Evolutionary conservation across 1,140 invertebrate species (phyloP).

Genomic region (Oncopodura yosiiana): DNA sequence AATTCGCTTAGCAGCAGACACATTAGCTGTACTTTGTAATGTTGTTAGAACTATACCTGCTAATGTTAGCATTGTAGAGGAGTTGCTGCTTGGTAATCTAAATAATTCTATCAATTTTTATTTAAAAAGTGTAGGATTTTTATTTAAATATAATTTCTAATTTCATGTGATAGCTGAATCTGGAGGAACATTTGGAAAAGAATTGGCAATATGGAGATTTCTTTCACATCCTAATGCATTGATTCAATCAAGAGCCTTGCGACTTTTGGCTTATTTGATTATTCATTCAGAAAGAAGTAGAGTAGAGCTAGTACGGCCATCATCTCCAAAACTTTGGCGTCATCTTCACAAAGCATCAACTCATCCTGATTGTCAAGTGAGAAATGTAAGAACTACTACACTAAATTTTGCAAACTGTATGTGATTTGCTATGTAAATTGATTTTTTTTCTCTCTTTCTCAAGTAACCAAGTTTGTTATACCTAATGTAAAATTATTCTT

Average conservation of each 20-base stretch:
- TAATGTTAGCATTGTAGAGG: constrained; percentile 61
- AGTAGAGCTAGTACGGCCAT: constrained; percentile 5
- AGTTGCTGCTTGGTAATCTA: constrained; percentile 49
- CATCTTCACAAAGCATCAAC: not conserved
- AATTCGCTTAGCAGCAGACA: constrained; percentile 50
- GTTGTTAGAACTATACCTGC: constrained; percentile 62
- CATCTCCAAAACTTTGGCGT: constrained; percentile 4
- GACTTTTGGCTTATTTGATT: constrained; percentile 19
- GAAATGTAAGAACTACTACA: no score
- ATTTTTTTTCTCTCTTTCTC: no score
- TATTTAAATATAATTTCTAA: not conserved
- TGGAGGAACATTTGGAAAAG: constrained; percentile 38
- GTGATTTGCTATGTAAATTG: no score
- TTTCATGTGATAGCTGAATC: not conserved
- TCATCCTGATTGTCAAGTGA: no score
- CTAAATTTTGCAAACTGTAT: no score
- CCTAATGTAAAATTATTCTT: no score
- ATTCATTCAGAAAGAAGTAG: constrained; percentile 16
- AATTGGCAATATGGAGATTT: constrained; percentile 45
- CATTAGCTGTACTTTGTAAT: constrained; percentile 60
- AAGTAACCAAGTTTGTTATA: no score
- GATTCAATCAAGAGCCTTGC: constrained; percentile 18
- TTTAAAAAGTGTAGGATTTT: constrained; percentile 5
- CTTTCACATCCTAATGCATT: constrained; percentile 50
- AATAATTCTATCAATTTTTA: constrained; percentile 25